Conservation (phyloP, 2,113 vertebrate species). For the Microtus oregoni region DNA sequence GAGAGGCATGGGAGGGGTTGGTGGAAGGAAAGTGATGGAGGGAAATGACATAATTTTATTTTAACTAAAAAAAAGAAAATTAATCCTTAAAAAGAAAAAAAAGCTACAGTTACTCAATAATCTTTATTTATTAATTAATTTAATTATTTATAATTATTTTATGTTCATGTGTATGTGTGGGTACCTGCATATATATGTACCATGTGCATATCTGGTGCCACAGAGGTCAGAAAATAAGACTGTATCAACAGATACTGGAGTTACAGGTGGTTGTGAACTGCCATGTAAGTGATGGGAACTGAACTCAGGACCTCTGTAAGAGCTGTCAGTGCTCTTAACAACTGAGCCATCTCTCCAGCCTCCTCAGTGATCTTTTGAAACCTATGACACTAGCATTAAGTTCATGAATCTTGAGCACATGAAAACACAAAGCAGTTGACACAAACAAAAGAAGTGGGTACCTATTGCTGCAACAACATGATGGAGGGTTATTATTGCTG, state of each 20-base stretch:
- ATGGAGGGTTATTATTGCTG: constrained; percentile 32
- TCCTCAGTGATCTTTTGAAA: constrained; percentile 9
- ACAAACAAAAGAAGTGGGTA: neutral
- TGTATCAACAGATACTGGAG: neutral
- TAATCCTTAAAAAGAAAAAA: constrained; percentile 16
- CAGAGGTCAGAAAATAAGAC: neutral
- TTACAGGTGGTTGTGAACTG: neutral
- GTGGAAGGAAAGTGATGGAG: neutral
- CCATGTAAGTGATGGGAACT: neutral
- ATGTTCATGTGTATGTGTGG: neutral
- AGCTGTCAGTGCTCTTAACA: neutral
- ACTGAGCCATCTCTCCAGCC: neutral
- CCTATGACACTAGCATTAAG: neutral
- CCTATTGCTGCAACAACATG: neutral
- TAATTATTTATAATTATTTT: neutral
- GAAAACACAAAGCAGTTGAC: neutral
- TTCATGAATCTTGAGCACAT: neutral
- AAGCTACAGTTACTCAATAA: neutral
- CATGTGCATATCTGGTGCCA: neutral
- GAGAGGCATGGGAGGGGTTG: neutral
- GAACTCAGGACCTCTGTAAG: neutral
- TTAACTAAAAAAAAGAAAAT: neutral
- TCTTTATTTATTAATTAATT: neutral
- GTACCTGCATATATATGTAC: neutral
- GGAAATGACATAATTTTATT: neutral